A percentile compares a stretch with the other conserved stretches of the same genome.
These are phyloP conservation scores for Toxotes jaculatrix DNA, from an alignment of 2,113 vertebrate species.

Conservation along the genomic window DNA sequence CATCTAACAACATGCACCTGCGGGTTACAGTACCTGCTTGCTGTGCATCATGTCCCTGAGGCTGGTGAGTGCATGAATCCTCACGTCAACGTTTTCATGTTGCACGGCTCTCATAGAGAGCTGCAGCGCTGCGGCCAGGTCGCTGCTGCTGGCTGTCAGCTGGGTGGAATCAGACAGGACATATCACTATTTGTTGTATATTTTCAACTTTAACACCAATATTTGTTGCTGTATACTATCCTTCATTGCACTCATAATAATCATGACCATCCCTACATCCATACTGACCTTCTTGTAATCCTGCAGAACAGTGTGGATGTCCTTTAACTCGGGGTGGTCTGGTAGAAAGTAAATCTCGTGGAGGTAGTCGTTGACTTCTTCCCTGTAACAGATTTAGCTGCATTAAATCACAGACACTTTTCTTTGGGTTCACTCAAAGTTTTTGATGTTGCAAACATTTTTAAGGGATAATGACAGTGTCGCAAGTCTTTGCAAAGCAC, in stretches of 20 bases:
- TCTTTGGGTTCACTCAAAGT: no score
- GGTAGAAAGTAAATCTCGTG: constrained; percentile 99
- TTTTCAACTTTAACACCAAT: neutral
- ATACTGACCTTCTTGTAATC: constrained; percentile 93
- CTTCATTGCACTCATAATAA: neutral
- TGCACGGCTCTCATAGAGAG: constrained; percentile 96
- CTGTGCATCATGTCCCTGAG: constrained; percentile 94
- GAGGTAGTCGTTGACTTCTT: constrained; percentile 94
- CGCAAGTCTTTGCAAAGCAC: no score
- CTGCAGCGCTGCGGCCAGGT: constrained; percentile 90
- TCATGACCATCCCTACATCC: neutral
- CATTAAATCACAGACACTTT: neutral
- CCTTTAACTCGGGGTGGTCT: constrained; percentile 92
- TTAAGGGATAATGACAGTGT: no score
- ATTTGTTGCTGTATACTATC: neutral
- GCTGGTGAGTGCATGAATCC: constrained; percentile 95
- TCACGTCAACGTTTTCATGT: constrained; percentile 97
- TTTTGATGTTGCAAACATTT: neutral
- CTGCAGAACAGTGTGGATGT: constrained; percentile 93
- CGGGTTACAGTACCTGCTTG: constrained; percentile 88
- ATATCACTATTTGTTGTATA: neutral
- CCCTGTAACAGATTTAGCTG: constrained; percentile 76
- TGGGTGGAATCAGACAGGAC: constrained; percentile 53
- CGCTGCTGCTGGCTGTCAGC: constrained; percentile 93
- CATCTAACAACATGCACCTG: neutral